phyloP scores from a whole-genome alignment of 2,888 invertebrate species.

The Lathronympha strigana region DNA sequence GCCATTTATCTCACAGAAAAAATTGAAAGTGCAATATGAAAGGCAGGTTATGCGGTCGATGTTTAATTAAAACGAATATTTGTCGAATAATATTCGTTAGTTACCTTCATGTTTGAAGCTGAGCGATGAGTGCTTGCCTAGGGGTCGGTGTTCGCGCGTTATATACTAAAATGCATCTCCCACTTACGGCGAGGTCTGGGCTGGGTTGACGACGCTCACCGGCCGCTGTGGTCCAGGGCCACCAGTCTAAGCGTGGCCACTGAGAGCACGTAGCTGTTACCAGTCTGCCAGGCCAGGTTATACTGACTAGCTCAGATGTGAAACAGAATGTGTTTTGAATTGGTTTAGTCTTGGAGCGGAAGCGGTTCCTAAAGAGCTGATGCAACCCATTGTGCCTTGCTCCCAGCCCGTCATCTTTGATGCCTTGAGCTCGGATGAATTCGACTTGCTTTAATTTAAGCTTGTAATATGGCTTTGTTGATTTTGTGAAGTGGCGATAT shows the following conservation, averaged over 20 bases:
- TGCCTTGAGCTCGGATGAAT: constrained; percentile 12
- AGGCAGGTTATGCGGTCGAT: constrained; percentile 17
- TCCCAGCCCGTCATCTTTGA: constrained; percentile 19
- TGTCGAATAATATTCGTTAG: constrained; percentile 41
- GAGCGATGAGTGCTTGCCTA: constrained; percentile 73
- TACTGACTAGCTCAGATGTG: neutral
- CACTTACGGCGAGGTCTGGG: constrained; percentile 65
- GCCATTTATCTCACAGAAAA: constrained; percentile 34
- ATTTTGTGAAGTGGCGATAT: neutral
- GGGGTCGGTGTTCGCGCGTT: constrained; percentile 68
- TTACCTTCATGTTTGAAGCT: constrained; percentile 81
- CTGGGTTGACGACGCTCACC: neutral
- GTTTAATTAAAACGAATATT: constrained; percentile 6
- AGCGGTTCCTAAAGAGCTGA: constrained; percentile 63
- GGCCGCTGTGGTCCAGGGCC: neutral
- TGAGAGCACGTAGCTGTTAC: neutral
- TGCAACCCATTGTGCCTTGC: constrained; percentile 72
- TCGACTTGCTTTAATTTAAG: neutral
- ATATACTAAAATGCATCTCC: constrained; percentile 73
- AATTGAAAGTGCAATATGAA: constrained; percentile 37
- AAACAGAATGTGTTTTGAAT: neutral
- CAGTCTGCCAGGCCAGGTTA: constrained; percentile 46
- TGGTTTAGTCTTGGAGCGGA: constrained; percentile 13
- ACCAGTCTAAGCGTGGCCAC: neutral
- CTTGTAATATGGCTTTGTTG: neutral